Evolutionary conservation across 2,797 vertebrate genomes (phyloP).

Genomic region (Muraenolepis orangiensis): DNA sequence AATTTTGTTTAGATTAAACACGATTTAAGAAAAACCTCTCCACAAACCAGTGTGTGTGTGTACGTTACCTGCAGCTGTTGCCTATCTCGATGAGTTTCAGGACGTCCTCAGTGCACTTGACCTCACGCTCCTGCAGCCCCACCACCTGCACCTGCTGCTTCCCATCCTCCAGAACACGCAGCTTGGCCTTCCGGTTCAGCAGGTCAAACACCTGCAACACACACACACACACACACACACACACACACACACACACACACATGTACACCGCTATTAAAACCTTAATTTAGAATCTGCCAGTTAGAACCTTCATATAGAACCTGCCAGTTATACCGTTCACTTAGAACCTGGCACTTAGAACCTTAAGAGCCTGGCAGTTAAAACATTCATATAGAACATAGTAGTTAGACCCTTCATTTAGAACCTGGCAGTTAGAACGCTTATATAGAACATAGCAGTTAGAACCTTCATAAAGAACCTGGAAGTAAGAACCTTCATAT

Average conservation of each 20-base stretch:
- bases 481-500: too few relatives aligned
- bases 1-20: too few relatives aligned
- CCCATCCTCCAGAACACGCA: conserved; percentile 94
- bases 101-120: conserved; percentile 95
- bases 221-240: neutral
- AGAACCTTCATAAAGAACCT: too few relatives aligned
- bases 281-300: neutral
- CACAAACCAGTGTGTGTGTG: too few relatives aligned
- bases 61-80: conserved; percentile 91
- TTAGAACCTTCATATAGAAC: neutral
- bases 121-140: conserved; percentile 91
- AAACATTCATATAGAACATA: neutral
- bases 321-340: neutral
- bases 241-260: neutral
- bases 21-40: too few relatives aligned
- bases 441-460: neutral
- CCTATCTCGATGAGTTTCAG: conserved; percentile 96
- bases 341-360: neutral
- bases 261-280: neutral
- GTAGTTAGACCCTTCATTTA: neutral
- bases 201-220: conserved; percentile 88
- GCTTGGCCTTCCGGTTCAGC: conserved; percentile 91
- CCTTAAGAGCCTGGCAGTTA: neutral
- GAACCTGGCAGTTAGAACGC: neutral
- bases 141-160: conserved; percentile 99